phyloP scores from a whole-genome alignment of 1,140 invertebrate genomes.

The Steinernema feltiae region DNA sequence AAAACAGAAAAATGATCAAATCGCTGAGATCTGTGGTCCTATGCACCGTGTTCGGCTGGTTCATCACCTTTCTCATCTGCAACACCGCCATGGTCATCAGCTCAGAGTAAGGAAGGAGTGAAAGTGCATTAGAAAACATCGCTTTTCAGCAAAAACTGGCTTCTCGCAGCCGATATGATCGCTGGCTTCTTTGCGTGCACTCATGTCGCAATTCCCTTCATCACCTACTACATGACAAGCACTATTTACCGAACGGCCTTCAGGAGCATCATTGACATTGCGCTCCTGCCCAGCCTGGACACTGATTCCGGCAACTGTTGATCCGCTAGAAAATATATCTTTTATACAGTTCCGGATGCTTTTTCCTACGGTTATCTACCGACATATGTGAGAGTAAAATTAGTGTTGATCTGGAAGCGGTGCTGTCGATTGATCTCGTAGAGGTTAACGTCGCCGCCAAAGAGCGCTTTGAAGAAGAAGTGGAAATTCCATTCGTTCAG shows the following conservation, averaged over 20 bases:
- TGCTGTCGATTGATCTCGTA: too few species aligned
- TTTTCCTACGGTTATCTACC: too few species aligned
- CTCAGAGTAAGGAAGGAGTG: background rate
- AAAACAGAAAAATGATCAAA: background rate
- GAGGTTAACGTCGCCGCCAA: too few species aligned
- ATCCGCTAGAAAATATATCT: too few species aligned
- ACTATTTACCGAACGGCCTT: background rate
- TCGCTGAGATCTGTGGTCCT: background rate
- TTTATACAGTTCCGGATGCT: too few species aligned
- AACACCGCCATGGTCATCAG: background rate
- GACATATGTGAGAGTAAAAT: too few species aligned
- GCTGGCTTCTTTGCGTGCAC: background rate
- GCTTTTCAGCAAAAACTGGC: background rate
- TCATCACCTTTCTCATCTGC: constrained; percentile 5
- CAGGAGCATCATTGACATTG: background rate
- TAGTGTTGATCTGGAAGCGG: too few species aligned
- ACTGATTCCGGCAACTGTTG: too few species aligned
- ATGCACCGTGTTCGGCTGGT: constrained; percentile 6
- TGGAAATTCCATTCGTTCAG: too few species aligned
- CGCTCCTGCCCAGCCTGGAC: background rate
- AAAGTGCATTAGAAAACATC: background rate
- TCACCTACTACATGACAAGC: background rate
- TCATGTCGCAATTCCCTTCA: background rate
- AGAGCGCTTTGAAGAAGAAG: too few species aligned
- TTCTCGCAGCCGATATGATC: background rate